Evolutionary conservation across 2,888 invertebrate genomes (phyloP), one percentile per base, ranked within the genome.

Genomic region (Eristalinus aeneus): DNA sequence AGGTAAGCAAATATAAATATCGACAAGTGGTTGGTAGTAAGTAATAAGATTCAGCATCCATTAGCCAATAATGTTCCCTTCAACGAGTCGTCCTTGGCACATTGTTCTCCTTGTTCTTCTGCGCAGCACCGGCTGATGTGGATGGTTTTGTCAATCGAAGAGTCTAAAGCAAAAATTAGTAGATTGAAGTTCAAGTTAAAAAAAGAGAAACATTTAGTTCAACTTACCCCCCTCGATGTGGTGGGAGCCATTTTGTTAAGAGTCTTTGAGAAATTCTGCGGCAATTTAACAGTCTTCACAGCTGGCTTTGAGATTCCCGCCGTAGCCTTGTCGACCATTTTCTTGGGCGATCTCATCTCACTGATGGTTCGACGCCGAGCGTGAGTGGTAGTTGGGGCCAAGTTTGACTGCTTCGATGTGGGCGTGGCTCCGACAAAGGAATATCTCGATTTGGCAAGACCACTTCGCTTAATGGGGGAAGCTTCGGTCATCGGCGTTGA

Each of bases 381-480:
- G 32, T 77, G 82, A 58, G n/a, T 63, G n/a, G 88, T 65, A 20
- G 86, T 64, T 1, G 88, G 27, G 4, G 64, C 63, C 0, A 84
- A 16, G 31, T 8, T 87, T 0, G 88, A 68, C 16, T 88, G 88
- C 11, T 88, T 87, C 12, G 81, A 46, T 54, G 85, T 89, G 2
- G 90, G 89, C 11, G 90, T 89, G 10, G 88, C 81, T 9, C 89
- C 84, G 12, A 89, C 60, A 75, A 88, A 88, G 10, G 90, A 89
- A 72, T 88, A 88, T 16, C 89, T 88, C 0, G 88, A 80, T 36
- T 88, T 89, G 2, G 67, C 67, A 10, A 73, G 16, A 8, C 77
- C 86, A 5, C 64, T 82, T 36, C 88, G 81, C 65, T 88, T 88
- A 56, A 87, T 80, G 3, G 89, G 88, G 0, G 89, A 84, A 12